Percentiles rank a stretch among this genome's conserved stretches.
phyloP scores from a whole-genome alignment of 2,113 vertebrate genomes.

The Brachypteracias leptosomus region DNA sequence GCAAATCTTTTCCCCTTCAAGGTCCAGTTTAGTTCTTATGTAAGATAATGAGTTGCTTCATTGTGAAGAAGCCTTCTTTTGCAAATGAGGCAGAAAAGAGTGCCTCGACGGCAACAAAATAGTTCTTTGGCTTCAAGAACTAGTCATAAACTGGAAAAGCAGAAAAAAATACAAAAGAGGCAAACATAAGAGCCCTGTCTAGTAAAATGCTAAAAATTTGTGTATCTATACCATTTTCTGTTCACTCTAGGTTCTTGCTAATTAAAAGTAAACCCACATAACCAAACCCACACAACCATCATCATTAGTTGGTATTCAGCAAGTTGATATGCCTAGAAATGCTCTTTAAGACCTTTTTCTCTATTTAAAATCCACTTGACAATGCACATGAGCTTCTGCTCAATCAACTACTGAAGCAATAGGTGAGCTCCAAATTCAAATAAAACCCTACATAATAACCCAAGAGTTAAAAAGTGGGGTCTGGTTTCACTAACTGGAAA shows the following conservation, averaged over 20 bases:
- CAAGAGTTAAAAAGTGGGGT: background rate
- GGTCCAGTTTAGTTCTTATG: background rate
- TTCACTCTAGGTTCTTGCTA: background rate
- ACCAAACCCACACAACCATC: conserved; percentile 6
- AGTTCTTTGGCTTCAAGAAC: background rate
- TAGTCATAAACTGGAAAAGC: background rate
- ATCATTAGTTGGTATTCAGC: background rate
- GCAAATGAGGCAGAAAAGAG: background rate
- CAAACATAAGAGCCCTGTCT: background rate
- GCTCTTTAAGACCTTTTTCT: background rate
- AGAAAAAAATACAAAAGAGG: background rate
- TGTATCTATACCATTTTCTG: background rate
- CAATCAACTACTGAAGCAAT: background rate
- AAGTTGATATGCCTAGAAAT: background rate
- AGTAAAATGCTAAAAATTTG: background rate
- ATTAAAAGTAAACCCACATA: conserved; percentile 29
- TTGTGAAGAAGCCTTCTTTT: background rate
- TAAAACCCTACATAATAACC: background rate
- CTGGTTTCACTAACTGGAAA: background rate
- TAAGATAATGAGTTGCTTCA: background rate
- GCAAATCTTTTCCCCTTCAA: background rate
- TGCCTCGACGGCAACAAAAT: background rate
- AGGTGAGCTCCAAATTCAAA: background rate
- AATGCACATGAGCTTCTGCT: background rate
- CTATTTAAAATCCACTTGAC: background rate